Percentiles rank a stretch among this genome's conserved stretches.
These are phyloP conservation scores for Whitmania pigra DNA, from an alignment of 1,140 invertebrate species.

Conservation along the genomic window DNA sequence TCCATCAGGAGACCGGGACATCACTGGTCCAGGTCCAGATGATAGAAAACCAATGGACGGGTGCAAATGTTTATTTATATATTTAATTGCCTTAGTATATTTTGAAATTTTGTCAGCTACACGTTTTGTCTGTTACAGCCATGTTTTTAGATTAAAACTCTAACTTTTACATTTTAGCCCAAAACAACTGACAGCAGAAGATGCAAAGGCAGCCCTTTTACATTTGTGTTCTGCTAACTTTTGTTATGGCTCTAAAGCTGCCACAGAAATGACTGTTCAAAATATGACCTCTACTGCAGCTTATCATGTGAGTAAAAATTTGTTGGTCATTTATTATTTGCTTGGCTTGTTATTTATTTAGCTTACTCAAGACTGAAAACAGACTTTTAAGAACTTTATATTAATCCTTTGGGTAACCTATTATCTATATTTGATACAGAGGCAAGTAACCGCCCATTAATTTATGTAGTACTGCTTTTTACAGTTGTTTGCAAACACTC, in stretches of 20 bases:
- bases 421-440: too few relatives aligned
- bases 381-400: too few relatives aligned
- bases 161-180: neutral
- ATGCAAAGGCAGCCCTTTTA: conserved; percentile 40
- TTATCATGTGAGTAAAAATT: conserved; percentile 41
- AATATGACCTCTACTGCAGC: conserved; percentile 42
- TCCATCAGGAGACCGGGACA: neutral
- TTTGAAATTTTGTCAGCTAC: neutral
- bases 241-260: conserved; percentile 44
- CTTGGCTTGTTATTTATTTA: neutral
- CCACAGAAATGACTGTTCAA: conserved; percentile 43
- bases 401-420: too few relatives aligned
- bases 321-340: neutral
- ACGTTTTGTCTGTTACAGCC: neutral
- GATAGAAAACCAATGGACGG: neutral
- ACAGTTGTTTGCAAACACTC: too few relatives aligned
- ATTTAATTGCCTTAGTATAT: neutral
- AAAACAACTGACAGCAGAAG: conserved; percentile 29
- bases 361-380: too few relatives aligned
- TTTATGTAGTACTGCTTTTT: too few relatives aligned
- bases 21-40: neutral
- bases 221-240: conserved; percentile 41
- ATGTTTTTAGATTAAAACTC: neutral
- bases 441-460: too few relatives aligned
- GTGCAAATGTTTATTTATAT: neutral